These are phyloP conservation scores for Troilus luridus DNA, from an alignment of 2,888 invertebrate species.

Conservation along the genomic window DNA sequence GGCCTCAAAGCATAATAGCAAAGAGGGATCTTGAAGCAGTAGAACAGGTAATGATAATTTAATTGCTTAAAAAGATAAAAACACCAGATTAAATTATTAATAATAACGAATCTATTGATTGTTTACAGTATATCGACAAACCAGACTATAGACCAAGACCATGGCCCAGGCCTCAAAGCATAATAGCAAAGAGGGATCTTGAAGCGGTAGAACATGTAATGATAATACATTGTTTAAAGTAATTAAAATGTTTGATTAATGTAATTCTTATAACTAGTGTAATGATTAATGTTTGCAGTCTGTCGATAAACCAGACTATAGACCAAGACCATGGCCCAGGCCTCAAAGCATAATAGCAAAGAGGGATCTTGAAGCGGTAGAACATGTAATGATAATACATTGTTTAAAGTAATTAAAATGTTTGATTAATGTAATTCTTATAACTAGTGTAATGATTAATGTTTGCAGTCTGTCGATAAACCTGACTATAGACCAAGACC, in stretches of 20 bases:
- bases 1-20: not conserved
- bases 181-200: not conserved
- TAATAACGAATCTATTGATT: not conserved
- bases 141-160: slow-evolving; percentile 16
- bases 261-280: too few relatives aligned
- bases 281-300: not conserved
- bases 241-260: too few relatives aligned
- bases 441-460: not conserved
- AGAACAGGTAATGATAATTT: not conserved
- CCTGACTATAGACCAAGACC: slow-evolving; percentile 15
- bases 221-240: too few relatives aligned
- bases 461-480: not conserved
- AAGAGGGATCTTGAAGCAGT: slow-evolving; percentile 2
- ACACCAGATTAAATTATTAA: not conserved
- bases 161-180: not conserved
- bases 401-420: not conserved
- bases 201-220: slow-evolving; percentile 5
- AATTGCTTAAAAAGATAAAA: not conserved
- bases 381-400: not conserved
- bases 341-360: not conserved
- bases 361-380: not conserved
- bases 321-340: not conserved
- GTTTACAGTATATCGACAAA: not conserved
- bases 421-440: not conserved
- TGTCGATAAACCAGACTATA: slow-evolving; percentile 11